Conservation (phyloP, 2,113 vertebrate genomes). For the Tinamus guttatus region DNA sequence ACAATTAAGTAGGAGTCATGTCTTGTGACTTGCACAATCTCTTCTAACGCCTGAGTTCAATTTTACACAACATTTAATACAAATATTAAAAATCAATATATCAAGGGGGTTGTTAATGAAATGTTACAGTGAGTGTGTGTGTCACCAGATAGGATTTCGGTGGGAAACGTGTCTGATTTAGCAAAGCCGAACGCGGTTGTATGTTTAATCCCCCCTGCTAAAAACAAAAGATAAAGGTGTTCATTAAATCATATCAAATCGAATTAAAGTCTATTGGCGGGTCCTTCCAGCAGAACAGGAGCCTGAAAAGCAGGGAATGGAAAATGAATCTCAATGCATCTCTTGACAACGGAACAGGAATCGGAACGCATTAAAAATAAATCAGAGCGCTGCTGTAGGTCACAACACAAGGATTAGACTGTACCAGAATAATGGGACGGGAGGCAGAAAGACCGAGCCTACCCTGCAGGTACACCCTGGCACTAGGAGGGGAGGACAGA, state of each 20-base stretch:
- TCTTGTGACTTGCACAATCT: slow-evolving; percentile 80
- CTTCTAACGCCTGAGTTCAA: slow-evolving; percentile 79
- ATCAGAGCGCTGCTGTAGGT: slow-evolving; percentile 68
- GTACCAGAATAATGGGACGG: slow-evolving; percentile 37
- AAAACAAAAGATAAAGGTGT: slow-evolving; percentile 73
- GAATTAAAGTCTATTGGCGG: slow-evolving; percentile 61
- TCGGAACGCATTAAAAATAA: slow-evolving; percentile 64
- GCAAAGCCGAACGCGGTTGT: slow-evolving; percentile 57
- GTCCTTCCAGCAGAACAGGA: slow-evolving; percentile 65
- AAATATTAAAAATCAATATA: slow-evolving; percentile 84
- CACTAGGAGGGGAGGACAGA: neutral
- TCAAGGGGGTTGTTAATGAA: slow-evolving; percentile 78
- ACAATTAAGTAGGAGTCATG: slow-evolving; percentile 81
- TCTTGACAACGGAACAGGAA: slow-evolving; percentile 51
- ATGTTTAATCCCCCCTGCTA: slow-evolving; percentile 44
- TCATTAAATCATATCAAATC: slow-evolving; percentile 68
- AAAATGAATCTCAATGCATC: slow-evolving; percentile 68
- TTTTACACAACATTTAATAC: slow-evolving; percentile 83
- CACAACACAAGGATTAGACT: slow-evolving; percentile 53
- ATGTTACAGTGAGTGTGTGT: slow-evolving; percentile 64
- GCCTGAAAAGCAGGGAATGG: slow-evolving; percentile 50
- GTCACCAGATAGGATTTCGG: slow-evolving; percentile 68
- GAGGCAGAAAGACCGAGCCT: slow-evolving; percentile 11
- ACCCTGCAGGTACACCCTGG: slow-evolving; percentile 19
- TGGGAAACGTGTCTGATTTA: slow-evolving; percentile 69